Percentiles rank a stretch among this genome's conserved stretches.
These are phyloP conservation scores for Morpho deidamia DNA, from an alignment of 2,888 invertebrate species.

Conservation along the genomic window DNA sequence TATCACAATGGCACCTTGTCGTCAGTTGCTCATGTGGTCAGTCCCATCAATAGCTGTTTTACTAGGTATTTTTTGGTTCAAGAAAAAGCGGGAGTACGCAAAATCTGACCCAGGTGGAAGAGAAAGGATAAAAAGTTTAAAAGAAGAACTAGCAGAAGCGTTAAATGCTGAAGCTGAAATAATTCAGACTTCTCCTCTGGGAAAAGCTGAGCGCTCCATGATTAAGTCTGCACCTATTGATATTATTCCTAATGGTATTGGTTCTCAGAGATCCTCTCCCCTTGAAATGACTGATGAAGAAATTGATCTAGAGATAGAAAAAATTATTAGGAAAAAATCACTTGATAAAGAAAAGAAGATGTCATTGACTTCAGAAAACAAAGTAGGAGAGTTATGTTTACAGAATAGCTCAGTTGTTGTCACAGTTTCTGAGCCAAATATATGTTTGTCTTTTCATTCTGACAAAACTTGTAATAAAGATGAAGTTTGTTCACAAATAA, in stretches of 20 bases:
- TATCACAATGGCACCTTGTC: conserved; percentile 86
- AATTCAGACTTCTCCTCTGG: conserved; percentile 61
- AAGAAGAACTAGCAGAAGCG: conserved; percentile 70
- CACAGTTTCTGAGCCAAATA: conserved; percentile 23
- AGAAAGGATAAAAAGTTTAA: conserved; percentile 67
- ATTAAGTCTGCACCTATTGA: conserved; percentile 84
- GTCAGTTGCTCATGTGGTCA: conserved; percentile 87
- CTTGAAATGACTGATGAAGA: conserved; percentile 81
- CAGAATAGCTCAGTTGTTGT: conserved; percentile 16
- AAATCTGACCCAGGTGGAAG: conserved; percentile 87
- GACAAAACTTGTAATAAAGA: conserved; percentile 38
- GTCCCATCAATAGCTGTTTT: conserved; percentile 88
- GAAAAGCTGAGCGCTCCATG: conserved; percentile 58
- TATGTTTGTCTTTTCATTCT: conserved; percentile 41
- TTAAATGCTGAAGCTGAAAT: conserved; percentile 60
- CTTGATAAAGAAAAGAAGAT: conserved; percentile 61
- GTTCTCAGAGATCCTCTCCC: conserved; percentile 76
- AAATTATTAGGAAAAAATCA: conserved; percentile 78
- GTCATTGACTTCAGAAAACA: conserved; percentile 45
- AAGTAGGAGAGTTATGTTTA: conserved; percentile 22
- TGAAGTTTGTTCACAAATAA: conserved; percentile 33
- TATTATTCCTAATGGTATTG: conserved; percentile 75
- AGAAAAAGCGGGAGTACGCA: conserved; percentile 85
- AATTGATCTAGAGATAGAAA: conserved; percentile 83
- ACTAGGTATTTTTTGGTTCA: conserved; percentile 90